Base-by-base conservation (phyloP, 2,888 invertebrate species). In the Schrankia costaestrigalis region DNA sequence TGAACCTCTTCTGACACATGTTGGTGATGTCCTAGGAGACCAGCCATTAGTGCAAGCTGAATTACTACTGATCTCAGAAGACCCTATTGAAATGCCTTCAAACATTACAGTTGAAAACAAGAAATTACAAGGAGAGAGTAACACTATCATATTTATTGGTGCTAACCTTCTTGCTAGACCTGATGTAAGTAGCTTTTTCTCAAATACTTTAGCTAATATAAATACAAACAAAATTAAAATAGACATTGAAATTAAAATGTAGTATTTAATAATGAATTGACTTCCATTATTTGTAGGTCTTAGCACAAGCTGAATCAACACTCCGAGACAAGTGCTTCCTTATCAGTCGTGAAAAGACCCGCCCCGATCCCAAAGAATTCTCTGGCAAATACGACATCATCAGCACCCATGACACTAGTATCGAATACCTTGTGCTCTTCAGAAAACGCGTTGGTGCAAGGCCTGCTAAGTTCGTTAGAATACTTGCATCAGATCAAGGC, bases 31-130 rank as follows among this genome's bases (percentile, higher is more conserved):
- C 0, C 78, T 95, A 0, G 91, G 89, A 26, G 93, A 95, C 54
- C 69, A 93, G 21, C 94, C 94, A 0, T 66, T 93, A 7, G 88
- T 94, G 2, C 92, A 93, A 52, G 90, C 93, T 0, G 92, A 93
- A 27, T 78, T 93, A 0, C 77, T 89, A 30, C 71, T 94, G 0
- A 63, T 93, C 41, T 78, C 84, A 11, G 89, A 90, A 28, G 85
- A 89, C 1, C 62, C 88, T 1, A 50, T 84, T 8, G 78, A 88
- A 25, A 64, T 91, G 50, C 83, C 90, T 0, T 51, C 75, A 0
- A 73, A 82, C 15, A 80, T 94, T 1, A 89, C 87, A 2, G 79
- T 93, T 0, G 90, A 91, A 45, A 91, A 93, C 31, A 91, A 90
- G 41, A 91, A 91, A 53, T 25, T 93, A 0, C 52, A 76, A n/a